Evolutionary conservation across 2,888 invertebrate species (phyloP).

Genomic region (Parnassius mnemosyne): DNA sequence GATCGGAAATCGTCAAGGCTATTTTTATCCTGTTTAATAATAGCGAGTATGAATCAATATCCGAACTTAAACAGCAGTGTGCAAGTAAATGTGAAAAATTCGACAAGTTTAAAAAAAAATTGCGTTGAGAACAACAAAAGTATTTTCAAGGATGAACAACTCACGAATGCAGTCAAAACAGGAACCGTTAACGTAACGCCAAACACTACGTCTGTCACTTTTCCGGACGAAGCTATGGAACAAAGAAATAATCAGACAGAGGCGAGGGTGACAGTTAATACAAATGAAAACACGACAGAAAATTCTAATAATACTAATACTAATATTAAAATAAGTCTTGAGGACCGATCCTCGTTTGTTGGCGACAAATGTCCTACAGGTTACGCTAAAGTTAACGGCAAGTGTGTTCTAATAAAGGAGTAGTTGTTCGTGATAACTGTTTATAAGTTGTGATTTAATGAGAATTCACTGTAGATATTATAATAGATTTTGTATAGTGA

Average conservation of each 20-base stretch:
- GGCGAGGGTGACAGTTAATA: not conserved
- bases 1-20: slow-evolving; percentile 28
- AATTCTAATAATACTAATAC: slow-evolving; percentile 30
- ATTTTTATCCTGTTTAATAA: slow-evolving; percentile 33
- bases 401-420: slow-evolving; percentile 39
- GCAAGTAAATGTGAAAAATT: slow-evolving; percentile 6
- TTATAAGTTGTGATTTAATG: too few species aligned
- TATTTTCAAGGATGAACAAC: slow-evolving; percentile 6
- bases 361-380: slow-evolving; percentile 56
- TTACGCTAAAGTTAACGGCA: slow-evolving; percentile 47
- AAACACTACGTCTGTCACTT: not conserved
- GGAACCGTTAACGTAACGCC: slow-evolving; percentile 3
- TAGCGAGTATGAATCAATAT: slow-evolving; percentile 29
- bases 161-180: not conserved
- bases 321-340: slow-evolving; percentile 39
- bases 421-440: not conserved
- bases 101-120: slow-evolving; percentile 8
- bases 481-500: too few species aligned
- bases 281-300: slow-evolving; percentile 7
- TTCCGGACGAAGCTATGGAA: not conserved
- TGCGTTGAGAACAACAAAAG: not conserved
- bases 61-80: slow-evolving; percentile 4
- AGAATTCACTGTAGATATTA: too few species aligned
- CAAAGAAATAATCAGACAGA: too few species aligned
- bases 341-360: slow-evolving; percentile 49